Evolutionary conservation across 2,888 invertebrate genomes (phyloP).

Genomic region (Cryptophagus acutangulus): DNA sequence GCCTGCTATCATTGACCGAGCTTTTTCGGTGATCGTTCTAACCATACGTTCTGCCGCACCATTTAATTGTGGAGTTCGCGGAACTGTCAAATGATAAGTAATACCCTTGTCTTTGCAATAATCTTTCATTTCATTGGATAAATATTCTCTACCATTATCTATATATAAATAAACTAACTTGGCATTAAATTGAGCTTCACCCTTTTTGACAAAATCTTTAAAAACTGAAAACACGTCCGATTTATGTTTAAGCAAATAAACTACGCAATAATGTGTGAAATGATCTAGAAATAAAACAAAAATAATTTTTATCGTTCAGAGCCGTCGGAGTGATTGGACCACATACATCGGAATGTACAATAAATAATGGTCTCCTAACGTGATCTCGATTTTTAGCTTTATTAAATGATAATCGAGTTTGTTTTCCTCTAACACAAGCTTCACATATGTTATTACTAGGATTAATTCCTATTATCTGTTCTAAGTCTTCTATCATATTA

Average conservation of each 20-base stretch:
- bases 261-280: conserved; percentile 3
- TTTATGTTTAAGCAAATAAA: conserved; percentile 1
- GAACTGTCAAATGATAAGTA: conserved; percentile 5
- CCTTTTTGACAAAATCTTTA: not conserved
- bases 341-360: conserved; percentile 19
- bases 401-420: conserved; percentile 17
- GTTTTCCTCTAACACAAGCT: conserved; percentile 20
- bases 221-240: not conserved
- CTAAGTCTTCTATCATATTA: conserved; percentile 7
- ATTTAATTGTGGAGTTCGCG: not conserved
- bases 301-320: conserved; percentile 8
- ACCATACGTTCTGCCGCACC: not conserved
- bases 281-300: conserved; percentile 9
- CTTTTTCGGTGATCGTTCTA: not conserved
- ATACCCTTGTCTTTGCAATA: conserved; percentile 6
- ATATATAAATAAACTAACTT: not conserved
- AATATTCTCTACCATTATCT: conserved; percentile 5
- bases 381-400: conserved; percentile 16
- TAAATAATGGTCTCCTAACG: conserved; percentile 16
- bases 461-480: conserved; percentile 12
- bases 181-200: not conserved
- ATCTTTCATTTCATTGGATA: conserved; percentile 8
- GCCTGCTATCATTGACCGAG: not conserved
- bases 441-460: conserved; percentile 16
- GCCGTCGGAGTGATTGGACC: conserved; percentile 16